Base-by-base conservation (phyloP, 1,140 invertebrate species). In the Pectinophora gossypiella region DNA sequence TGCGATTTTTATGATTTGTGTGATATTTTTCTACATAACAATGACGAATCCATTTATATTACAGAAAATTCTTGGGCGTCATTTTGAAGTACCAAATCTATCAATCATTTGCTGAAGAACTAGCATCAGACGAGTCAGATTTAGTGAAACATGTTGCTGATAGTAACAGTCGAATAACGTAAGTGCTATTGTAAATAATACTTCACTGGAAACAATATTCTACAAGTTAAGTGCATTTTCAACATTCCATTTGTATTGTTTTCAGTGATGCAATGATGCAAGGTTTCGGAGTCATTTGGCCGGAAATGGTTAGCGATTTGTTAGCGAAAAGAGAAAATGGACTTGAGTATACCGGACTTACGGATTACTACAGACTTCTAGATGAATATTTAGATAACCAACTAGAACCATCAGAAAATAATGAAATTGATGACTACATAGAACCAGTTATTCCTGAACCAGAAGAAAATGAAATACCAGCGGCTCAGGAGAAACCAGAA, bases 41-140 rank as follows among this genome's bases (percentile, higher is more conserved):
- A 3, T 9, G 2, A 40, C 3, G 36, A 6, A 40, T 2, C 7
- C 1, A 60, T 62, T 54, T 59, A n/a, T n/a, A 10, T 78, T 78
- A 0, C 66, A 86, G 83, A 27, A 83, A 83, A 71, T 86, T 81
- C 49, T 68, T 86, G 72, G 83, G 83, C 12, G 18, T 83, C 2
- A 78, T 86, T 54, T 54, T 86, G 13, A 85, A 86, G 44, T 86
- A 85, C 59, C 81, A 85, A 68, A 76, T 86, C 13, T 86, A 84
- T 54, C 81, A 84, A 49, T 83, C 83, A 1, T 86, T 80, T 62
- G 83, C 83, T 16, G 83, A 86, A 61, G 83, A 86, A 59, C 58
- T 85, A 4, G 65, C 69, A 18, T 76, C 69, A 22, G 83, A 86
- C 68, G 76, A 85, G 16, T 70, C 58, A 16, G 81, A 86, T 67